Evolutionary conservation across 1,140 invertebrate species (phyloP), one percentile per base, ranked within the genome.

Genomic region (Homarus americanus): DNA sequence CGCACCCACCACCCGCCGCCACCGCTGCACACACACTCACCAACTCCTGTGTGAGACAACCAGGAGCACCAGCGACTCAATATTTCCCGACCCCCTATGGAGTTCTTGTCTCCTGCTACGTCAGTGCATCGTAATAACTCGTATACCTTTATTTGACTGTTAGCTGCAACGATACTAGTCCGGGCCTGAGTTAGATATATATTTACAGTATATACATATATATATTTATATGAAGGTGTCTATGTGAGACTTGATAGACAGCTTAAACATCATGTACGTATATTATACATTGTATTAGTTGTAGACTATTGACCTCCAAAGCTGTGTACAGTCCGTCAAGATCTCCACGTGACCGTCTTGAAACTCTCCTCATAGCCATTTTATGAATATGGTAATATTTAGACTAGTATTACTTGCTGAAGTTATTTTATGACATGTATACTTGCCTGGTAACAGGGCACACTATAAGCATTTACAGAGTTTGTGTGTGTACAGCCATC

Each of bases 11-110:
- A 40, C 44, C 36, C 28, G 79, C 28, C 53, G 34, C 20, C 44
- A 49, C 44, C 36, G 32, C 72, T 3, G 36, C 53, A 7, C 4
- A 58, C 53, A 20, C 53, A 58, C 53, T 1, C 12, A 1, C 53
- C 63, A 49, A 85, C 82, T 86, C 72, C 83, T 86, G 83, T n/a
- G 7, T 28, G 15, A 34, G 44, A 86, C 83, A 73, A n/a, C 72
- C 83, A 76, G 83, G 83, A 86, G 83, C 63, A 3, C 63, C 82
- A 69, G 10, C 69, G 82, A 28, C 38, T 44, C 82, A 82, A 38
- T 69, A 69, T 44, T 17, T 73, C 41, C 80, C 58, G 53, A 63
- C 82, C 41, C 3, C 34, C n/a, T 41, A n/a, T 84, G 38, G 63
- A 69, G 63, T 69, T 34, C 12, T 38, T 66, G 82, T 69, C 34